Percentiles rank a stretch among this genome's conserved stretches.
Evolutionary conservation across 1,140 invertebrate species (phyloP).

Genomic region (Sycophaga agraensis): DNA sequence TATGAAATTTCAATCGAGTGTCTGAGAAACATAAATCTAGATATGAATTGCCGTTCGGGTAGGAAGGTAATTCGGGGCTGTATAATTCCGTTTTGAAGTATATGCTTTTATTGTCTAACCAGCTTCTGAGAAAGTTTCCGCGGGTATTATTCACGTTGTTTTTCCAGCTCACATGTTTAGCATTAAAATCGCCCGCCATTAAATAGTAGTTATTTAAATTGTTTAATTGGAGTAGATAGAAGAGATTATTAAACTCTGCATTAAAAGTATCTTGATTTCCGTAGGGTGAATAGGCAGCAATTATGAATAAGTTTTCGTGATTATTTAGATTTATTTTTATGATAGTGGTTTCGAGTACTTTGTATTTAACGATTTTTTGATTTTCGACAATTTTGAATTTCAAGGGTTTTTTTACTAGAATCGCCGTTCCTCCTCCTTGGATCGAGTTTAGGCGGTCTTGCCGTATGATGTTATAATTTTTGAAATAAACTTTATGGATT

Average conservation of each 20-base stretch:
- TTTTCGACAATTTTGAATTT: neutral
- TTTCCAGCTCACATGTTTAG: neutral
- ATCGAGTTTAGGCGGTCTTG: constrained; percentile 18
- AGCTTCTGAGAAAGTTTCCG: constrained; percentile 13
- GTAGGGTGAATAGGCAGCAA: neutral
- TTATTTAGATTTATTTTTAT: constrained; percentile 24
- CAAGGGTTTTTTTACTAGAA: neutral
- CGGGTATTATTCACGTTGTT: no score
- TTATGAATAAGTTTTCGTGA: no score
- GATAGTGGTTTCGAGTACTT: constrained; percentile 23
- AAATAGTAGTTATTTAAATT: neutral
- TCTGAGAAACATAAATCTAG: constrained; percentile 19
- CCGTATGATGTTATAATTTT: constrained; percentile 30
- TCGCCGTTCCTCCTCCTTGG: constrained; percentile 23
- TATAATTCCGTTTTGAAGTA: neutral
- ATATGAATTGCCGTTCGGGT: constrained; percentile 15
- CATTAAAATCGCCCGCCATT: constrained; percentile 6
- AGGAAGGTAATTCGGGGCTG: constrained; percentile 18
- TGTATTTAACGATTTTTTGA: neutral
- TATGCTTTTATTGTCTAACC: constrained; percentile 13
- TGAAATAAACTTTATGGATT: constrained; percentile 16
- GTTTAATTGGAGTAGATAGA: neutral
- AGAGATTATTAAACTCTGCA: neutral
- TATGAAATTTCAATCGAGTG: neutral
- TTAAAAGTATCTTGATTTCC: neutral